Percentiles rank a stretch among this genome's conserved stretches.
These are phyloP conservation scores for Amitus sp. DNA, from an alignment of 2,888 invertebrate species.

Conservation along the genomic window DNA sequence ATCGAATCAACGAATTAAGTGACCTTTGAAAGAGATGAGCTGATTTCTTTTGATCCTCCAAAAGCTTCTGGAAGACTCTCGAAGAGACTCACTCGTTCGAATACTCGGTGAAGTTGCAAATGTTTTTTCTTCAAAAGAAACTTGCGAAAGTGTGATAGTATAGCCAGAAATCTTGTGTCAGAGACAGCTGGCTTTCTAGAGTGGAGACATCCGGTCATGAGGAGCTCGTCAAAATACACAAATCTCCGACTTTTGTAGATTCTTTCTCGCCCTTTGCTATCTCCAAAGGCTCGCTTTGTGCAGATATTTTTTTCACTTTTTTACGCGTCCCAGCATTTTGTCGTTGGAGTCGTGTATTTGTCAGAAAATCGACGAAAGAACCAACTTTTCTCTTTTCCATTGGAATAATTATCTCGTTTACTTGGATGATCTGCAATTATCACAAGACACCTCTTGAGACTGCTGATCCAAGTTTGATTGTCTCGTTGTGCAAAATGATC, in stretches of 20 bases:
- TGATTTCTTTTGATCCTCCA: no score
- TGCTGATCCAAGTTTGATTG: slow-evolving; percentile 21
- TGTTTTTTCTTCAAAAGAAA: no score
- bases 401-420: not conserved
- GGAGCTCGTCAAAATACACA: slow-evolving; percentile 63
- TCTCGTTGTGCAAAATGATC: slow-evolving; percentile 41
- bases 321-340: no score
- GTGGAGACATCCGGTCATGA: slow-evolving; percentile 60
- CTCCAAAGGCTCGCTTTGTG: slow-evolving; percentile 18
- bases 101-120: no score
- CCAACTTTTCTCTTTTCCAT: not conserved
- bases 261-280: slow-evolving; percentile 12
- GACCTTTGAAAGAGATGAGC: no score
- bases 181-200: slow-evolving; percentile 57
- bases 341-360: no score
- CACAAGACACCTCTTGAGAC: not conserved
- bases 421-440: not conserved
- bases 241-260: slow-evolving; percentile 43
- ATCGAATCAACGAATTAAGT: no score
- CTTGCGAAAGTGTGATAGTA: no score
- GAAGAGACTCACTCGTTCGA: no score
- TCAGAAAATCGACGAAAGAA: not conserved
- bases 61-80: no score
- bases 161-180: slow-evolving; percentile 35
- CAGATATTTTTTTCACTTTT: slow-evolving; percentile 1